Conservation (phyloP, 2,888 invertebrate species). For the Ischnus inquisitorius region DNA sequence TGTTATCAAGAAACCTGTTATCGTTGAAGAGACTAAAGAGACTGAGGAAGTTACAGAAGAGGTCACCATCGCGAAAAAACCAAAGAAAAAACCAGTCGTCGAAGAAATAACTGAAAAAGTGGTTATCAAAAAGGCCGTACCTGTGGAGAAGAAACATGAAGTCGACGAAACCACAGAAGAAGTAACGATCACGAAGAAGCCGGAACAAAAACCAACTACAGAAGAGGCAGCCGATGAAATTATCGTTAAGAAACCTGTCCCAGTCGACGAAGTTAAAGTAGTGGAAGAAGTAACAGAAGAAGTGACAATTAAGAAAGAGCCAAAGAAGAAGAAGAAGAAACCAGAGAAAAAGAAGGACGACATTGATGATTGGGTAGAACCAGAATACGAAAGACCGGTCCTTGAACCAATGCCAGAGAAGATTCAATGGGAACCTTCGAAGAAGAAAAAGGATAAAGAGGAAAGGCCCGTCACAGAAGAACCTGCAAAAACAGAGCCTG, state of each 20-base stretch:
- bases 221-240: constrained; percentile 84
- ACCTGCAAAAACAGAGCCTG: constrained; percentile 71
- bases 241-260: constrained; percentile 74
- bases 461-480: constrained; percentile 81
- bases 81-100: constrained; percentile 67
- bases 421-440: constrained; percentile 72
- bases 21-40: constrained; percentile 77
- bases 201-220: constrained; percentile 86
- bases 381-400: constrained; percentile 71
- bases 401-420: constrained; percentile 77
- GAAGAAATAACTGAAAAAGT: constrained; percentile 71
- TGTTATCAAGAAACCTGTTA: constrained; percentile 73
- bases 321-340: constrained; percentile 81
- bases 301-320: constrained; percentile 74
- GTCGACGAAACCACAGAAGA: constrained; percentile 76
- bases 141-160: constrained; percentile 72
- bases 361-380: constrained; percentile 73
- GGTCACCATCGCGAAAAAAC: constrained; percentile 72
- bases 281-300: constrained; percentile 75
- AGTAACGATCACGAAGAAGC: constrained; percentile 74
- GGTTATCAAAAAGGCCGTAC: constrained; percentile 76
- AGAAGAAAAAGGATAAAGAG: constrained; percentile 77
- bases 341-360: constrained; percentile 74
- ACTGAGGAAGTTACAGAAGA: constrained; percentile 76
- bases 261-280: constrained; percentile 81